These are phyloP conservation scores for Trisateles emortualis DNA, from an alignment of 2,888 invertebrate species.

Conservation along the genomic window DNA sequence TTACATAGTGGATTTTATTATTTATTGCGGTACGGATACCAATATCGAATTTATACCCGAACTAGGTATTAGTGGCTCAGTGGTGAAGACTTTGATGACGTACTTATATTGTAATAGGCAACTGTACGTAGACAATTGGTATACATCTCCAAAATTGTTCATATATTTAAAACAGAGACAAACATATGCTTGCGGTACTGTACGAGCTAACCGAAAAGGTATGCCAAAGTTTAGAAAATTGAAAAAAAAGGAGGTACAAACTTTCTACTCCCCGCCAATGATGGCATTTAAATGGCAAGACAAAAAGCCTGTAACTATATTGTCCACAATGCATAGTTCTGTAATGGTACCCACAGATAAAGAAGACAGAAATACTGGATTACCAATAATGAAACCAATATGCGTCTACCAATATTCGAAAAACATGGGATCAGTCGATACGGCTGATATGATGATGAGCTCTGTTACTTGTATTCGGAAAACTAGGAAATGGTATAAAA, in stretches of 20 bases:
- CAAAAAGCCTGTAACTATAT: too few species aligned
- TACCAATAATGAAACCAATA: slow-evolving; percentile 34
- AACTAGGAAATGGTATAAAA: slow-evolving; percentile 19
- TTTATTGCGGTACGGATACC: slow-evolving; percentile 5
- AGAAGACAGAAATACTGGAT: slow-evolving; percentile 25
- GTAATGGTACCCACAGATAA: slow-evolving; percentile 32
- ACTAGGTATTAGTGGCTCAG: slow-evolving; percentile 8
- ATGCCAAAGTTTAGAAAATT: slow-evolving; percentile 18
- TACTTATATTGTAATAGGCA: slow-evolving; percentile 2
- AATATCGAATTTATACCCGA: background rate
- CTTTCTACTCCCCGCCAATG: slow-evolving; percentile 2
- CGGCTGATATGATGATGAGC: slow-evolving; percentile 28
- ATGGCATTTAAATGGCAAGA: slow-evolving; percentile 56
- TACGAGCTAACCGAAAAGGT: slow-evolving; percentile 1
- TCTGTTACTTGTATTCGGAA: slow-evolving; percentile 27
- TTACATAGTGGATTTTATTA: slow-evolving; percentile 7
- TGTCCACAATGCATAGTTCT: slow-evolving; percentile 33
- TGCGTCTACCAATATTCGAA: slow-evolving; percentile 30
- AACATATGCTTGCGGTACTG: slow-evolving; percentile 11
- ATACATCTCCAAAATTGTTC: slow-evolving; percentile 7
- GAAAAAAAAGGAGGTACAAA: slow-evolving; percentile 9
- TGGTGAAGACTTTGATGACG: background rate
- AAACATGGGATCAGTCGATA: slow-evolving; percentile 38
- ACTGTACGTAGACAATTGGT: slow-evolving; percentile 9
- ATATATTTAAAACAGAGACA: slow-evolving; percentile 4